Evolutionary conservation across 2,113 vertebrate genomes (phyloP).

Genomic region (Nannospalax galili): DNA sequence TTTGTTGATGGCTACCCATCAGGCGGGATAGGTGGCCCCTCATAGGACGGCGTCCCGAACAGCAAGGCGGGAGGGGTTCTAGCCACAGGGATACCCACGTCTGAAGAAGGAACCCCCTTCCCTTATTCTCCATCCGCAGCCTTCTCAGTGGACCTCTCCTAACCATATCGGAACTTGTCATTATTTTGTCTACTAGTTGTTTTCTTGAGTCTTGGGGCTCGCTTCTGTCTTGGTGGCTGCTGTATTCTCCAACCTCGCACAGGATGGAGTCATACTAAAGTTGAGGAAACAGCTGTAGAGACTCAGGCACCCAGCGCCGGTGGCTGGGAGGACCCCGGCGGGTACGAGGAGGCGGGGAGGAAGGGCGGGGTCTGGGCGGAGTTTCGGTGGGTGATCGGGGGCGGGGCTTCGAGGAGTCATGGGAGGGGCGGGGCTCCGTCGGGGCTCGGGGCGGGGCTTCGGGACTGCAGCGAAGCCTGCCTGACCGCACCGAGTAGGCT

Average conservation of each 20-base stretch:
- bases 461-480: neutral
- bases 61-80: neutral
- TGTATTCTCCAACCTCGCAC: neutral
- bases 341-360: neutral
- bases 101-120: neutral
- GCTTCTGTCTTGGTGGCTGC: neutral
- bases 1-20: neutral
- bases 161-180: neutral
- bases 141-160: neutral
- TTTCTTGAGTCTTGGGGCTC: neutral
- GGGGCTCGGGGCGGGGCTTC: neutral
- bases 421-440: neutral
- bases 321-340: neutral
- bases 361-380: neutral
- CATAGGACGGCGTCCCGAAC: neutral
- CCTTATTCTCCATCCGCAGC: neutral
- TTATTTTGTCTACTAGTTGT: neutral
- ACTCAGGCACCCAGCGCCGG: rapidly evolving
- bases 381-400: neutral
- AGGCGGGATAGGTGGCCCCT: neutral
- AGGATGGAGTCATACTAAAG: neutral
- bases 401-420: neutral
- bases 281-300: neutral
- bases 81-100: neutral
- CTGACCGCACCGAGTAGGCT: neutral